Evolutionary conservation across 2,113 vertebrate species (phyloP).

Genomic region (Sinocyclocheilus grahami): DNA sequence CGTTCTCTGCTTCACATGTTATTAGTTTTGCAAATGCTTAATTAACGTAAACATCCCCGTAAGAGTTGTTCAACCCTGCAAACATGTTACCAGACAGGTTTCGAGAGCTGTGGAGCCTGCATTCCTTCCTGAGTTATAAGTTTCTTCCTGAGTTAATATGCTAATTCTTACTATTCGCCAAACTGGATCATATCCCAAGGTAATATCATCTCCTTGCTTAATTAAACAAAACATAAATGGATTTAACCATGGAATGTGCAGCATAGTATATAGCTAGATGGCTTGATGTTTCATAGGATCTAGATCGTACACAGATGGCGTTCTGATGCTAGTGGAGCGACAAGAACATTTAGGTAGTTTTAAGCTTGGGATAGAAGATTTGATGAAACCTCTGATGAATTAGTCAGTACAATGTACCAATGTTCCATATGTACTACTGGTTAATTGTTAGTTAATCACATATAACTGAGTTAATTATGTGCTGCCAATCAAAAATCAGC

Average conservation of each 20-base stretch:
- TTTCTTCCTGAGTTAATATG: slow-evolving; percentile 30
- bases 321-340: neutral
- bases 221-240: slow-evolving; percentile 28
- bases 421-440: neutral
- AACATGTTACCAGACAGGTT: slow-evolving; percentile 11
- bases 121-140: slow-evolving; percentile 37
- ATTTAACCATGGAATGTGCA: neutral
- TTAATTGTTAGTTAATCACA: too few species aligned
- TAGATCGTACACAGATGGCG: neutral
- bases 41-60: slow-evolving; percentile 24
- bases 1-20: neutral
- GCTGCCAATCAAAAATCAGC: neutral
- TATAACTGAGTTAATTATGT: neutral
- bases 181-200: slow-evolving; percentile 20
- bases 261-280: neutral
- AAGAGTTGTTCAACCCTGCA: slow-evolving; percentile 14
- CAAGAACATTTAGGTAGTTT: neutral
- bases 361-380: neutral
- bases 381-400: neutral
- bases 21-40: slow-evolving; percentile 11
- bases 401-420: neutral
- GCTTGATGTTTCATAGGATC: neutral
- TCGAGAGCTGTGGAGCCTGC: slow-evolving; percentile 1
- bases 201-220: neutral
- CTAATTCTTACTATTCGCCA: slow-evolving; percentile 14